A percentile compares a stretch with the other conserved stretches of the same genome.
These are phyloP conservation scores for Bombyx mandarina DNA, from an alignment of 1,140 invertebrate species.

Conservation along the genomic window DNA sequence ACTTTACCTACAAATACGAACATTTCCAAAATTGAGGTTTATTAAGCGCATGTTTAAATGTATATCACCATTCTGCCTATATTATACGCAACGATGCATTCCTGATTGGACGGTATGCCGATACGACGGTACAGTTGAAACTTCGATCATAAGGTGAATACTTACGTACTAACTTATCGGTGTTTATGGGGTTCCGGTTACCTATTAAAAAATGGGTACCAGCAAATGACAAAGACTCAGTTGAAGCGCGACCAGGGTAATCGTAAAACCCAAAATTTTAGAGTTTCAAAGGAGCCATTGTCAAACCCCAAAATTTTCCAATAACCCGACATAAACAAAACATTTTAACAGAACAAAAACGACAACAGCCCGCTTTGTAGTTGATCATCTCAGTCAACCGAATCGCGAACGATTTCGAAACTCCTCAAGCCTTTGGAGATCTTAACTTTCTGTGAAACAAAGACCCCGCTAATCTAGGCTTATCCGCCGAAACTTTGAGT, in stretches of 20 bases:
- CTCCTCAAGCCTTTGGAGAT: constrained; percentile 11
- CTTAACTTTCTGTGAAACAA: constrained; percentile 17
- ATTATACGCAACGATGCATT: too few species aligned
- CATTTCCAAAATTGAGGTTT: too few species aligned
- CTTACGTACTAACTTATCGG: too few species aligned
- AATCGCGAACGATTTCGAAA: constrained; percentile 9
- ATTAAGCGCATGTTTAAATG: too few species aligned
- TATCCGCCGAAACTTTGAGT: constrained; percentile 14
- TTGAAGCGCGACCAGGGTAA: background rate
- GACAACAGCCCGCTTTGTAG: constrained; percentile 4
- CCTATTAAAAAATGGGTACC: too few species aligned
- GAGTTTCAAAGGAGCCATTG: background rate
- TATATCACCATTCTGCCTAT: too few species aligned
- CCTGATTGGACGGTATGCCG: too few species aligned
- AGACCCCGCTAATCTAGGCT: constrained; percentile 15
- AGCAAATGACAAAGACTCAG: background rate
- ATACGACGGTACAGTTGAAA: too few species aligned
- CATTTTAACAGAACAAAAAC: background rate
- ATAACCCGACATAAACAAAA: background rate
- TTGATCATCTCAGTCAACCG: constrained; percentile 6
- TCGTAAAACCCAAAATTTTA: background rate
- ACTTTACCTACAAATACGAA: background rate
- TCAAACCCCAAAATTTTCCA: background rate
- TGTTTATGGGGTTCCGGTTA: too few species aligned
- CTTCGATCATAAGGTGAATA: too few species aligned